Evolutionary conservation across 2,113 vertebrate genomes (phyloP).

Genomic region (Perca schrenkii): DNA sequence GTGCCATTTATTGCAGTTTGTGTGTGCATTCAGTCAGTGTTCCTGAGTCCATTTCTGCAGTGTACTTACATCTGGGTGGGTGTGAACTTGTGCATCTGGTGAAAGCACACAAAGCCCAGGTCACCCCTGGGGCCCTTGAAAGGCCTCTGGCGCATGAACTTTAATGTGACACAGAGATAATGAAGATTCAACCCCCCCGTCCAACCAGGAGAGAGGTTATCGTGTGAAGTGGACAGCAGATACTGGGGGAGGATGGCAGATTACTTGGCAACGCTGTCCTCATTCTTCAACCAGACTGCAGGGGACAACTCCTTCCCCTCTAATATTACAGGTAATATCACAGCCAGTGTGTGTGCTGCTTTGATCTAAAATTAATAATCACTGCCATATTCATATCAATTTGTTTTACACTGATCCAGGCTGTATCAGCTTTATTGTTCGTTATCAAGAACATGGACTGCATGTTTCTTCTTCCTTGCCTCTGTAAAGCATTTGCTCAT

Average conservation of each 20-base stretch:
- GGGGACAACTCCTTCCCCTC: slow-evolving; percentile 20
- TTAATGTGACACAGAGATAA: slow-evolving; percentile 58
- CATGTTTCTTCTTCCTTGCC: neutral
- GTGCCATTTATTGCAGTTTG: slow-evolving; percentile 33
- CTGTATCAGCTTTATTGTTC: neutral
- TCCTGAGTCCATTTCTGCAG: neutral
- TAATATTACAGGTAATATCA: slow-evolving; percentile 31
- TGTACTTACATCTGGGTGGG: slow-evolving; percentile 1
- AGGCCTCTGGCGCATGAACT: slow-evolving; percentile 33
- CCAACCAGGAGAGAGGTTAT: slow-evolving; percentile 14
- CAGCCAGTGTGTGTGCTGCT: neutral
- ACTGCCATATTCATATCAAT: neutral
- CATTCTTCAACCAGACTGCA: slow-evolving; percentile 38
- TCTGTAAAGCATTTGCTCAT: neutral
- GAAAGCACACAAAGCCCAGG: slow-evolving; percentile 1
- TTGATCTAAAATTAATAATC: slow-evolving; percentile 35
- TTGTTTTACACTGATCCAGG: neutral
- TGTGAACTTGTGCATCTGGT: neutral
- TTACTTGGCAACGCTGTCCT: slow-evolving; percentile 35
- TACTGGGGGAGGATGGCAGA: slow-evolving; percentile 25
- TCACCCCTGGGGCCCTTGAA: slow-evolving; percentile 8
- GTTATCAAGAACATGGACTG: neutral
- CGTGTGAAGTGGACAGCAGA: slow-evolving; percentile 31
- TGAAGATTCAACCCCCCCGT: slow-evolving; percentile 35
- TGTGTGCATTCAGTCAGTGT: neutral